A percentile compares a stretch with the other conserved stretches of the same genome.
These are phyloP conservation scores for Parasteatoda tepidariorum DNA, from an alignment of 1,140 invertebrate genomes.

Conservation along the genomic window DNA sequence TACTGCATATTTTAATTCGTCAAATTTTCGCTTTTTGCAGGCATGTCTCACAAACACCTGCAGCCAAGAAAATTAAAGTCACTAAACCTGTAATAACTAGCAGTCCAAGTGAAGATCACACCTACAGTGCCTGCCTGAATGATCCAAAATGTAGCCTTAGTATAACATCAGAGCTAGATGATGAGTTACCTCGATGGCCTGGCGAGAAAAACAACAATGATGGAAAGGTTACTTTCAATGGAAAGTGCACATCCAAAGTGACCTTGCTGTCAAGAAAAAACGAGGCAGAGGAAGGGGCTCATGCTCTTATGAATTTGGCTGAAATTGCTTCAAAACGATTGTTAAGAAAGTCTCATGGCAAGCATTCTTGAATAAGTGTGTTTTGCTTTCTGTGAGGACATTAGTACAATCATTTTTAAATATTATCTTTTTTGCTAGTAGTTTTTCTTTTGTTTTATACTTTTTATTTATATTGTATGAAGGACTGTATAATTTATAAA, in stretches of 20 bases:
- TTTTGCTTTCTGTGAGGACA: neutral
- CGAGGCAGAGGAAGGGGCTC: conserved; percentile 79
- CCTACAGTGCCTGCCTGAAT: conserved; percentile 72
- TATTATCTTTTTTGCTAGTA: neutral
- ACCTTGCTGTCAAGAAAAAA: conserved; percentile 76
- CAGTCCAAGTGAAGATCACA: conserved; percentile 83
- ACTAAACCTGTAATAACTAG: conserved; percentile 76
- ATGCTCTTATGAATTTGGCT: conserved; percentile 80
- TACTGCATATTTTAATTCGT: too few species aligned
- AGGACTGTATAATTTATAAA: too few species aligned
- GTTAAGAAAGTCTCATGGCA: conserved; percentile 2
- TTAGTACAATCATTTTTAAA: conserved; percentile 35
- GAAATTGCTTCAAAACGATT: conserved; percentile 50
- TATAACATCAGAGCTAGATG: conserved; percentile 53
- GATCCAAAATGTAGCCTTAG: conserved; percentile 25
- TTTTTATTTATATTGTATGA: neutral
- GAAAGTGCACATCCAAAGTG: conserved; percentile 24
- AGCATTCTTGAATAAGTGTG: conserved; percentile 32
- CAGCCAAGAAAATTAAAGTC: conserved; percentile 7
- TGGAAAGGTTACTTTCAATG: neutral
- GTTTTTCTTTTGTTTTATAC: neutral
- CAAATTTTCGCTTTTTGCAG: neutral
- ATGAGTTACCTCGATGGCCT: conserved; percentile 63
- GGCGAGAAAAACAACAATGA: neutral
- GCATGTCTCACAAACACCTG: neutral